phyloP scores from a whole-genome alignment of 92 coral and sea anemone species.

The Chrysogorgia sp. region DNA sequence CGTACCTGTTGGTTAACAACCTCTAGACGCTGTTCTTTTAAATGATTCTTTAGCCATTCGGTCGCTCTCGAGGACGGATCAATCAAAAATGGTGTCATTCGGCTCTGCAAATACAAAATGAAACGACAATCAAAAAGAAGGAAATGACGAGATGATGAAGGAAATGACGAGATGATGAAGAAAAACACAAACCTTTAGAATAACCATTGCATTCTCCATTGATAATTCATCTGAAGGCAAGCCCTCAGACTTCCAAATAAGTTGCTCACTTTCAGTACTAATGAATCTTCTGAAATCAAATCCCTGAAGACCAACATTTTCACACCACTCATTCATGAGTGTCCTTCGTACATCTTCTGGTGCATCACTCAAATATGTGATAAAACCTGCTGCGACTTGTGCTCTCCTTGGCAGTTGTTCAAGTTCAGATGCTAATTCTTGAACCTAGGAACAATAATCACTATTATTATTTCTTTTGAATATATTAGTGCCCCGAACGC shows the following conservation, averaged over 20 bases:
- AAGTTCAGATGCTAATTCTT: slow-evolving; percentile 91
- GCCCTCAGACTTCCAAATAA: slow-evolving; percentile 98
- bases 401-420: slow-evolving; percentile 96
- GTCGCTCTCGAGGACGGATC: slow-evolving; percentile 99
- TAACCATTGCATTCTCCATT: slow-evolving; percentile 97
- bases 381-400: slow-evolving; percentile 96
- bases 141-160: neutral
- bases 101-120: slow-evolving; percentile 60
- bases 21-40: slow-evolving; percentile 96
- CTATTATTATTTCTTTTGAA: neutral
- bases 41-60: slow-evolving; percentile 92
- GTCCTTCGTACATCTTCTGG: slow-evolving; percentile 95
- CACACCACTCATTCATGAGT: slow-evolving; percentile 91
- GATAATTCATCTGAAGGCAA: slow-evolving; percentile 97
- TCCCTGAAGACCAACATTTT: slow-evolving; percentile 81
- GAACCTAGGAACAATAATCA: slow-evolving; percentile 64
- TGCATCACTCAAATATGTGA: slow-evolving; percentile 94
- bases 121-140: neutral
- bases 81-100: slow-evolving; percentile 86
- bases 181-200: slow-evolving; percentile 73
- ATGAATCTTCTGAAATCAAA: slow-evolving; percentile 98
- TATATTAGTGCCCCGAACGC: too few relatives aligned
- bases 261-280: slow-evolving; percentile 98
- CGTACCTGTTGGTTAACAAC: slow-evolving; percentile 95
- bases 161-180: neutral